phyloP scores from a whole-genome alignment of 2,797 vertebrate species.

The Peromyscus aztecus region DNA sequence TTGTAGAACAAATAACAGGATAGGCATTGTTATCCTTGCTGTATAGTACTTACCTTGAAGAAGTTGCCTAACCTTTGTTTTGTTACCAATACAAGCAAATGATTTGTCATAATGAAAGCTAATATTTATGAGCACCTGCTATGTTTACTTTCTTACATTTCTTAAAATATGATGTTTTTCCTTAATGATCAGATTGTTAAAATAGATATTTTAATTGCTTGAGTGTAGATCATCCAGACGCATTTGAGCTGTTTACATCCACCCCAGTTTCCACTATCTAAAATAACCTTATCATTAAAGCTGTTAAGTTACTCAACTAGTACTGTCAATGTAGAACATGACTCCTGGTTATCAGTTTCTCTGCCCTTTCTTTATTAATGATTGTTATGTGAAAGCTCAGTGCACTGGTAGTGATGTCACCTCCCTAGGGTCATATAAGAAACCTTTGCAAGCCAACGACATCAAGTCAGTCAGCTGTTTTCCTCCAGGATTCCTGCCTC shows the following conservation, averaged over 20 bases:
- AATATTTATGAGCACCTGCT: background rate
- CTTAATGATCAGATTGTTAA: background rate
- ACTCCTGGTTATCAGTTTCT: background rate
- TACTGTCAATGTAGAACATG: background rate
- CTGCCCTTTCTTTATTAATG: background rate
- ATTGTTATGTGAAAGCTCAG: background rate
- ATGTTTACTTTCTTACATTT: background rate
- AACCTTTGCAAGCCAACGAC: background rate
- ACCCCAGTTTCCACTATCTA: background rate
- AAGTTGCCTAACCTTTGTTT: background rate
- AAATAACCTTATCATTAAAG: background rate
- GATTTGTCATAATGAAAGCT: slow-evolving; percentile 31
- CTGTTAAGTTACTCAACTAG: background rate
- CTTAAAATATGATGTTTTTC: background rate
- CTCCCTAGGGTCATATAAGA: background rate
- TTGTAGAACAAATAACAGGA: slow-evolving; percentile 62
- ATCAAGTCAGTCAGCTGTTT: background rate
- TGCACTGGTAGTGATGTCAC: background rate
- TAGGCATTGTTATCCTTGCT: slow-evolving; percentile 5
- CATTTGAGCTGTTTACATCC: background rate
- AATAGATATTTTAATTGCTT: background rate
- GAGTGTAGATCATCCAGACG: background rate
- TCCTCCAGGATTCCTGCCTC: background rate
- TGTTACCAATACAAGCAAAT: background rate
- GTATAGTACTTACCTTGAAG: background rate